Percentiles rank a stretch among this genome's conserved stretches.
Evolutionary conservation across 2,113 vertebrate genomes (phyloP).

Genomic region (Saimiri boliviensis): DNA sequence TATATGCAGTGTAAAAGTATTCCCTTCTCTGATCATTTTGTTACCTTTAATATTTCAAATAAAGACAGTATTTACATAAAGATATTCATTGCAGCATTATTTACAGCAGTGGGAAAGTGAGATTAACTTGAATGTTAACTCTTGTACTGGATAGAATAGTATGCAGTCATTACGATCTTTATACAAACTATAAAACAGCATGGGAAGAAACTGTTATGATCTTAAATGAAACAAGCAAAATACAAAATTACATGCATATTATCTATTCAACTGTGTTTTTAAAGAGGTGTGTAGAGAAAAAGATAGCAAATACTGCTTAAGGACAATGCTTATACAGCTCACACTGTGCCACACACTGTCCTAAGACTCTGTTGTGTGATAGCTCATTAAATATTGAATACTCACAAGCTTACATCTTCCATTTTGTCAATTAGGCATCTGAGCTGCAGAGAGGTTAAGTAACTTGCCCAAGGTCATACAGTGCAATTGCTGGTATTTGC

Average conservation of each 20-base stretch:
- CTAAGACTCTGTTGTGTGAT: background rate
- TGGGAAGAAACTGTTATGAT: slow-evolving; percentile 27
- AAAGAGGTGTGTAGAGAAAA: background rate
- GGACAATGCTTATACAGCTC: background rate
- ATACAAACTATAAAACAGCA: slow-evolving; percentile 41
- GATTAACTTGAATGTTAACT: slow-evolving; percentile 23
- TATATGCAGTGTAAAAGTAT: slow-evolving; percentile 17
- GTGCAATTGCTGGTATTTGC: background rate
- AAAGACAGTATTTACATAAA: slow-evolving; percentile 25
- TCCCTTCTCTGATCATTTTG: background rate
- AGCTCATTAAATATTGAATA: background rate
- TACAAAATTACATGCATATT: background rate
- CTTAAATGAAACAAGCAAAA: background rate
- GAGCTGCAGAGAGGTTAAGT: background rate
- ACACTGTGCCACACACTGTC: background rate
- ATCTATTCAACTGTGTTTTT: background rate
- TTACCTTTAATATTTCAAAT: slow-evolving; percentile 45
- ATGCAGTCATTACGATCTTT: slow-evolving; percentile 14
- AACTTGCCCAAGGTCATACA: background rate
- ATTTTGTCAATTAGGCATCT: background rate
- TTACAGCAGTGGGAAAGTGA: slow-evolving; percentile 13
- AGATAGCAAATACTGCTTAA: background rate
- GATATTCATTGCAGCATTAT: background rate
- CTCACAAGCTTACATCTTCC: background rate
- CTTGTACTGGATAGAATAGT: background rate